Evolutionary conservation across 2,113 vertebrate genomes (phyloP).

Genomic region (Sarotherodon lohbergeri): DNA sequence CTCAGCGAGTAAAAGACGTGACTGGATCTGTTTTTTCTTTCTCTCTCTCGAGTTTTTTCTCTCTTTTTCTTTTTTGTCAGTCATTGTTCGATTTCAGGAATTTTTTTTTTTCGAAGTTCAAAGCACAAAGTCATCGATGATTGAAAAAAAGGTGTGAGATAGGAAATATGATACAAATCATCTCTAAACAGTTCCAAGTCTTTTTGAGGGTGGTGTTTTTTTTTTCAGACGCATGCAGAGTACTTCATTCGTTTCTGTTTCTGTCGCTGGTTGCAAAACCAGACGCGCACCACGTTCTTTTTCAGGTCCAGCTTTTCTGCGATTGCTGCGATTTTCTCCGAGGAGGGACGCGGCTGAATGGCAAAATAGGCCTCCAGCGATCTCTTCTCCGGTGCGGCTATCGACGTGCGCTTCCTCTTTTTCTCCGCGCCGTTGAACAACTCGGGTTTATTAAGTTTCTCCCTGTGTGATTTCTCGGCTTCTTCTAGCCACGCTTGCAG

Average conservation of each 20-base stretch:
- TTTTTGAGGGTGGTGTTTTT: not conserved
- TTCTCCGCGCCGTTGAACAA: constrained; percentile 96
- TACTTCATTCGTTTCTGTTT: constrained; percentile 99
- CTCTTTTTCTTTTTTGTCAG: constrained; percentile 42
- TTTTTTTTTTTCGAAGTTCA: constrained; percentile 65
- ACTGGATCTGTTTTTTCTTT: constrained; percentile 19
- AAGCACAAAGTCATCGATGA: constrained; percentile 72
- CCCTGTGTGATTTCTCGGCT: constrained; percentile 94
- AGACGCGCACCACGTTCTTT: constrained; percentile 98
- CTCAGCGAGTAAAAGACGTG: constrained; percentile 63
- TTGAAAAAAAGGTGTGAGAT: constrained; percentile 67
- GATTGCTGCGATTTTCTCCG: constrained; percentile 97
- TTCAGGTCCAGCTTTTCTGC: constrained; percentile 98
- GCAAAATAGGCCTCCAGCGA: constrained; percentile 97
- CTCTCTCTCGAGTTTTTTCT: constrained; percentile 36
- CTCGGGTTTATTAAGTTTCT: constrained; percentile 97
- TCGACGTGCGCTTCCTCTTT: constrained; percentile 96
- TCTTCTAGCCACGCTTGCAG: constrained; percentile 98
- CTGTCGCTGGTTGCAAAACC: constrained; percentile 99
- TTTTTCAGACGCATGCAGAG: constrained; percentile 86
- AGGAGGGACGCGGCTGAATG: constrained; percentile 93
- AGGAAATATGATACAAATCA: constrained; percentile 78
- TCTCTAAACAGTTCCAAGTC: constrained; percentile 70
- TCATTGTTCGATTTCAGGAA: constrained; percentile 60
- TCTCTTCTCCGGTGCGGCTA: constrained; percentile 93